These are phyloP conservation scores for Synanthedon formicaeformis DNA, from an alignment of 2,888 invertebrate genomes.

Conservation along the genomic window DNA sequence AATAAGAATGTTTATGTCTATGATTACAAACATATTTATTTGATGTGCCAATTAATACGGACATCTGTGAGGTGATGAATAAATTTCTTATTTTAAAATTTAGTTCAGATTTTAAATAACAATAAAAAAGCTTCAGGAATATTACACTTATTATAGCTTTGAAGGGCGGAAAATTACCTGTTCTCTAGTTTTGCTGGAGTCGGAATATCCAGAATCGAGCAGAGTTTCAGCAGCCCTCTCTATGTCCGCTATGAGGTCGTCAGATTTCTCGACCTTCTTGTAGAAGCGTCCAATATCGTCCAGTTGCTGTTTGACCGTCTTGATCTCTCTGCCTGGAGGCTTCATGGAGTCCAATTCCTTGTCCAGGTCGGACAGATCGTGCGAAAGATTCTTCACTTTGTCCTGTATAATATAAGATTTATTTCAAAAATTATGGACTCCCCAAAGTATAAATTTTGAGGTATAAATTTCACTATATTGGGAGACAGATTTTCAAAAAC, in stretches of 20 bases:
- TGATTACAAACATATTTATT: too few species aligned
- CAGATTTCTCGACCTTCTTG: slow-evolving; percentile 75
- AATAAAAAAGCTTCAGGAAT: too few species aligned
- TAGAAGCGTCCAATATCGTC: slow-evolving; percentile 81
- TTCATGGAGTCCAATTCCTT: slow-evolving; percentile 86
- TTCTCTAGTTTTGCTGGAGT: slow-evolving; percentile 83
- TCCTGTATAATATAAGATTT: slow-evolving; percentile 56
- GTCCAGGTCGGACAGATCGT: slow-evolving; percentile 84
- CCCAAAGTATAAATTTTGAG: too few species aligned
- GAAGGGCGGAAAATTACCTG: slow-evolving; percentile 63
- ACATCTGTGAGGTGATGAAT: too few species aligned
- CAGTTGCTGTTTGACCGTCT: slow-evolving; percentile 84
- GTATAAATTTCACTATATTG: too few species aligned
- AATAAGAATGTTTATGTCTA: too few species aligned
- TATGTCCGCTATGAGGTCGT: slow-evolving; percentile 75
- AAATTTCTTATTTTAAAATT: too few species aligned
- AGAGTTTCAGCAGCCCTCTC: slow-evolving; percentile 81
- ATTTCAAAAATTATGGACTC: too few species aligned
- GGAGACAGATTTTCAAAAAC: too few species aligned
- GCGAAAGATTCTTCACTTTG: slow-evolving; percentile 81
- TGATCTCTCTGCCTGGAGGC: slow-evolving; percentile 89
- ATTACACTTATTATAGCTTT: too few species aligned
- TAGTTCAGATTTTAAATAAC: too few species aligned
- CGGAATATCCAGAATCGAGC: slow-evolving; percentile 87
- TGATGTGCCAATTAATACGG: too few species aligned